phyloP scores from a whole-genome alignment of 2,888 invertebrate genomes.

The Tipula lateralis region DNA sequence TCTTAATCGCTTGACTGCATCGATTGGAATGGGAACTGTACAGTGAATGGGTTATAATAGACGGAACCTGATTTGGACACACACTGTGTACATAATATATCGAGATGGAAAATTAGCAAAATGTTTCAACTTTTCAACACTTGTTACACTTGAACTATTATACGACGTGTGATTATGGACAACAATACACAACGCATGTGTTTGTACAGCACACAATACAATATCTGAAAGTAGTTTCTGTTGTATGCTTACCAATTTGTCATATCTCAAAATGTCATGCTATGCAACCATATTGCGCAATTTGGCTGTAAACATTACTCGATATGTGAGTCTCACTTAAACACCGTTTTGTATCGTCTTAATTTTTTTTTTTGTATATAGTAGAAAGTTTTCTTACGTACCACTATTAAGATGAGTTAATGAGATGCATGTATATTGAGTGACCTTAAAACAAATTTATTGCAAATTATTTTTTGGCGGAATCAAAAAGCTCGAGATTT shows the following conservation, averaged over 20 bases:
- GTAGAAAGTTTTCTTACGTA: neutral
- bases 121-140: constrained; percentile 11
- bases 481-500: neutral
- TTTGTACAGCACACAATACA: neutral
- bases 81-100: neutral
- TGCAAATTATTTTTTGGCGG: neutral
- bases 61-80: neutral
- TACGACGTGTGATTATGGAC: neutral
- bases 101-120: neutral
- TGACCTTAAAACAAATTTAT: neutral
- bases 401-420: neutral
- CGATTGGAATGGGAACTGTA: neutral
- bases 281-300: neutral
- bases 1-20: neutral
- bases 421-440: neutral
- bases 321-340: no score
- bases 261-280: neutral
- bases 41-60: neutral
- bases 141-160: neutral
- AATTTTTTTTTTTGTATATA: neutral
- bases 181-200: neutral
- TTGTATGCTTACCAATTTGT: neutral
- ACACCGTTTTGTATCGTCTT: neutral
- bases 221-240: neutral
- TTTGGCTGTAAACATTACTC: neutral